These are phyloP conservation scores for Eupithecia dodoneata DNA, from an alignment of 2,888 invertebrate genomes.

Conservation along the genomic window DNA sequence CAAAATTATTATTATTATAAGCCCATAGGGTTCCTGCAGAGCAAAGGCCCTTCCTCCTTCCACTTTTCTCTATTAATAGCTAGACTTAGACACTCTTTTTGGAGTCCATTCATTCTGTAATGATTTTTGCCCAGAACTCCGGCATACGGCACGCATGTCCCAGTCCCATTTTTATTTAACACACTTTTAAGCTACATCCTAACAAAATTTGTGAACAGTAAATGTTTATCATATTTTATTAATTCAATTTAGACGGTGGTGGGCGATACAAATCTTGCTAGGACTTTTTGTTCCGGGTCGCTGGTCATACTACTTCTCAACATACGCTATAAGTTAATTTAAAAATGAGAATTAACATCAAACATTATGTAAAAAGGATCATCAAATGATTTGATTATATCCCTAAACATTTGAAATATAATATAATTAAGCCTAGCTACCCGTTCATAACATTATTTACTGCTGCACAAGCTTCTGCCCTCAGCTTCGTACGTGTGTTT, in stretches of 20 bases:
- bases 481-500: too few relatives aligned
- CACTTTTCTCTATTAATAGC: too few relatives aligned
- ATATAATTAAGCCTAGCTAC: not conserved
- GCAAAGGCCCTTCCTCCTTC: too few relatives aligned
- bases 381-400: not conserved
- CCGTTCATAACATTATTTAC: not conserved
- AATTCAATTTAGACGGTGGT: conserved; percentile 23
- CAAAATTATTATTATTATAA: not conserved
- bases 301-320: conserved; percentile 46
- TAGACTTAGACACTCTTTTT: too few relatives aligned
- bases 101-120: too few relatives aligned
- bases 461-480: too few relatives aligned
- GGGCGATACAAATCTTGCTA: conserved; percentile 39
- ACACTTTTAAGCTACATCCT: too few relatives aligned
- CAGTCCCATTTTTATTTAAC: too few relatives aligned
- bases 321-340: conserved; percentile 20
- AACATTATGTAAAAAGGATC: not conserved
- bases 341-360: conserved; percentile 8
- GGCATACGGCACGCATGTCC: too few relatives aligned
- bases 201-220: not conserved
- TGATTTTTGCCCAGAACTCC: too few relatives aligned
- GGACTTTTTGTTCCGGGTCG: conserved; percentile 57
- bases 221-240: conserved; percentile 18
- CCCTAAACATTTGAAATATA: not conserved
- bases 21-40: too few relatives aligned